These are phyloP conservation scores for Pituophis catenifer DNA, from an alignment of 2,113 vertebrate species.

Conservation along the genomic window DNA sequence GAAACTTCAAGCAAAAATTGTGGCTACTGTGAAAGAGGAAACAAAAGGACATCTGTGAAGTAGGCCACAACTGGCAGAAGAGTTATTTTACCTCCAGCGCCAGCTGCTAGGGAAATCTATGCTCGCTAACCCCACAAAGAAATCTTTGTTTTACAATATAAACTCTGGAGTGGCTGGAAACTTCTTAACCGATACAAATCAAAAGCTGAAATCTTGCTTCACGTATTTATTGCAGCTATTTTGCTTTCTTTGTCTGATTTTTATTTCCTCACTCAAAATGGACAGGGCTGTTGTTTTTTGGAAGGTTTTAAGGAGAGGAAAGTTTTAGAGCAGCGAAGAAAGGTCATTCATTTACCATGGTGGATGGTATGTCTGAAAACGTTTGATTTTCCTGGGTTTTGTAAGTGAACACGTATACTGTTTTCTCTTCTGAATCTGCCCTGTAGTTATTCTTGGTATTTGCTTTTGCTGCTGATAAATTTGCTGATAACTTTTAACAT, in stretches of 20 bases:
- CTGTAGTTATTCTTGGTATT: neutral
- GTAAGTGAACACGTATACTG: neutral
- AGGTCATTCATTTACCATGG: neutral
- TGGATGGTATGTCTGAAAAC: neutral
- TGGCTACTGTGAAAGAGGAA: constrained; percentile 71
- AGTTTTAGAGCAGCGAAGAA: neutral
- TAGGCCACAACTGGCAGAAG: constrained; percentile 71
- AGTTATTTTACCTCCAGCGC: constrained; percentile 71
- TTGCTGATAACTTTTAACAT: neutral
- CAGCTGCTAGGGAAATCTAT: constrained; percentile 70
- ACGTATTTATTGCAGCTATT: neutral
- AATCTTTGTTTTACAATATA: constrained; percentile 65
- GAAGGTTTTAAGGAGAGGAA: neutral
- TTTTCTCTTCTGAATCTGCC: neutral
- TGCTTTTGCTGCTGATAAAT: neutral
- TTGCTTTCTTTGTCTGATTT: neutral
- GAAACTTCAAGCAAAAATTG: constrained; percentile 70
- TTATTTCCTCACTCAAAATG: neutral
- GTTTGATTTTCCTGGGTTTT: neutral
- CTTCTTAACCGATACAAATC: constrained; percentile 56
- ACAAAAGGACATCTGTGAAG: constrained; percentile 74
- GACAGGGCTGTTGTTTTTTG: neutral
- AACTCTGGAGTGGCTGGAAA: constrained; percentile 49
- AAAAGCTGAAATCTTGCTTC: constrained; percentile 54
- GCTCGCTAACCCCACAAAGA: constrained; percentile 65